These are phyloP conservation scores for Discoglossus pictus DNA, from an alignment of 2,797 vertebrate genomes.

Conservation along the genomic window DNA sequence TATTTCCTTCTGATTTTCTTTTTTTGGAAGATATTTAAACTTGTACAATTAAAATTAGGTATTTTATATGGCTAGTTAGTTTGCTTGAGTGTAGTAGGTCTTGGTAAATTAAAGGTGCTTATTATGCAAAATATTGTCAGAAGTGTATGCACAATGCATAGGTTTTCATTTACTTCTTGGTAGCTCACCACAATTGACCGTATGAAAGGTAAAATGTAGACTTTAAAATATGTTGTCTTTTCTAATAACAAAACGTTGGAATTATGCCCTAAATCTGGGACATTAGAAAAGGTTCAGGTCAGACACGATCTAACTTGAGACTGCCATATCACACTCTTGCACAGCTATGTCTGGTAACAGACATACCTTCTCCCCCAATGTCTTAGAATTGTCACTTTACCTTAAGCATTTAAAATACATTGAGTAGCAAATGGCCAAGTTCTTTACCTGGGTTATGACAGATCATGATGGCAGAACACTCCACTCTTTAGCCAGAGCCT, in stretches of 20 bases:
- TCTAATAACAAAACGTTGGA: not conserved
- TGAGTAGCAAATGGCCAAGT: not conserved
- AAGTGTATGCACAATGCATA: too few species aligned
- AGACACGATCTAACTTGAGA: conserved; percentile 27
- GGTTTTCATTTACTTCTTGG: too few species aligned
- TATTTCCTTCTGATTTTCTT: too few species aligned
- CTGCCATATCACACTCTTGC: conserved; percentile 24
- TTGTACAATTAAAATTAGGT: too few species aligned
- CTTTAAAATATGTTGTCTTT: too few species aligned
- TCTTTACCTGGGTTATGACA: conserved; percentile 10
- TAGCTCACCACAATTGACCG: too few species aligned
- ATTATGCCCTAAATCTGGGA: not conserved
- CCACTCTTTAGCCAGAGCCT: conserved; percentile 56
- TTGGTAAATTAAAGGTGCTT: too few species aligned
- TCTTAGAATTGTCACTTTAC: conserved; percentile 31
- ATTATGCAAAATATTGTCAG: too few species aligned
- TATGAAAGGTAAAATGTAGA: too few species aligned
- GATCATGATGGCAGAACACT: conserved; percentile 52
- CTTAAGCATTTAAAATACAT: conserved; percentile 10
- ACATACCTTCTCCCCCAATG: conserved; percentile 25
- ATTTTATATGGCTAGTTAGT: too few species aligned
- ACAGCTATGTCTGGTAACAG: conserved; percentile 27
- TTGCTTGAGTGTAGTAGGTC: too few species aligned
- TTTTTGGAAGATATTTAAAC: too few species aligned
- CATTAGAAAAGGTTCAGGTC: conserved; percentile 16